These are phyloP conservation scores for Dendrolimus pini DNA, from an alignment of 2,888 invertebrate species.

Conservation along the genomic window DNA sequence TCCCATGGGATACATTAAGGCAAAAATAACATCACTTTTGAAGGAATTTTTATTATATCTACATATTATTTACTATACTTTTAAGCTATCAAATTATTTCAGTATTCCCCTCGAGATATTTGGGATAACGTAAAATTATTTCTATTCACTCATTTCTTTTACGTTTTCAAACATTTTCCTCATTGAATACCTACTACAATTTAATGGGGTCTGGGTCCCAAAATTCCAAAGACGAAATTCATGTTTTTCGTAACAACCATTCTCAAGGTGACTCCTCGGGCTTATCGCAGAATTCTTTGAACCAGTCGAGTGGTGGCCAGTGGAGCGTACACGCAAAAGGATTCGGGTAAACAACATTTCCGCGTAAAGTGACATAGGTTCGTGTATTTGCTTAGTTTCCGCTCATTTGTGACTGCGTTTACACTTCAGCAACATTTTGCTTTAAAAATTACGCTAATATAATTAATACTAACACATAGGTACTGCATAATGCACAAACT, in stretches of 20 bases:
- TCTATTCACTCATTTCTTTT: too few species aligned
- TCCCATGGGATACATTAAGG: too few species aligned
- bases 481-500: too few species aligned
- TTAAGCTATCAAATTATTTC: too few species aligned
- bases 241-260: conserved; percentile 31
- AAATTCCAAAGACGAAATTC: conserved; percentile 19
- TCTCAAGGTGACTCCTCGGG: conserved; percentile 31
- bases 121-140: too few species aligned
- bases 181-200: conserved; percentile 1
- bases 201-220: conserved; percentile 1
- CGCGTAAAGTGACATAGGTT: conserved; percentile 22
- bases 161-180: not conserved
- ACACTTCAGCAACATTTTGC: not conserved
- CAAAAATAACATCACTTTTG: too few species aligned
- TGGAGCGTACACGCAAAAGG: conserved; percentile 40
- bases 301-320: conserved; percentile 33
- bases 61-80: too few species aligned
- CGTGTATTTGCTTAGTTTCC: conserved; percentile 10
- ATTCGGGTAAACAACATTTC: conserved; percentile 38
- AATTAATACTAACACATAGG: too few species aligned
- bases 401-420: not conserved
- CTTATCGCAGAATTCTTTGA: conserved; percentile 34
- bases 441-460: too few species aligned
- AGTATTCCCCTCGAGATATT: too few species aligned
- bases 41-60: too few species aligned